Evolutionary conservation across 1,140 invertebrate genomes (phyloP).

Genomic region (Zophobas morio): DNA sequence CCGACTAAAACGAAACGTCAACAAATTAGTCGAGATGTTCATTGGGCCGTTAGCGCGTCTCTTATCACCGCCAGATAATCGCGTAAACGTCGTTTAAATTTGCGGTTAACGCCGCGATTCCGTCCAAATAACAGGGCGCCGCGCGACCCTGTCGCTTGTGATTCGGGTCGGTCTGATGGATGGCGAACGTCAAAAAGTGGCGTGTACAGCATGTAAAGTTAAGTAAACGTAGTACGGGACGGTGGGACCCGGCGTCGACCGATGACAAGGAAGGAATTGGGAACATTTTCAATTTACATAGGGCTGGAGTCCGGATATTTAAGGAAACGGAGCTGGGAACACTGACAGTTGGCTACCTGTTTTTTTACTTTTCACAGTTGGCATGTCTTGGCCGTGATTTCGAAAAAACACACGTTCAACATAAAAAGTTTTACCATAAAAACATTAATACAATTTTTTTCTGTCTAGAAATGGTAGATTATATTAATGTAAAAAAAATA

Average conservation of each 20-base stretch:
- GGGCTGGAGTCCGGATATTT: no score
- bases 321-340: no score
- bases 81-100: slow-evolving; percentile 27
- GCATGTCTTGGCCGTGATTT: no score
- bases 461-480: no score
- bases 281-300: no score
- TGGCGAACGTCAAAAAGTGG: slow-evolving; percentile 30
- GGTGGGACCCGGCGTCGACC: not conserved
- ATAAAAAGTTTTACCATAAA: no score
- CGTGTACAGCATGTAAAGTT: slow-evolving; percentile 25
- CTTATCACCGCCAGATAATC: slow-evolving; percentile 30
- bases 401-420: no score
- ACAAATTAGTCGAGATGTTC: slow-evolving; percentile 38
- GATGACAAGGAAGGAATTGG: not conserved
- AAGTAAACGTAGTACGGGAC: slow-evolving; percentile 1
- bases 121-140: not conserved
- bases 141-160: not conserved
- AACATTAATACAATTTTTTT: no score
- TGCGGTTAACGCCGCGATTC: slow-evolving; percentile 11
- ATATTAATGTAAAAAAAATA: no score
- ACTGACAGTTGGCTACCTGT: no score
- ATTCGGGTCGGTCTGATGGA: slow-evolving; percentile 29
- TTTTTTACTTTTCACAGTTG: no score
- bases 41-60: slow-evolving; percentile 23
- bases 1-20: slow-evolving; percentile 28